Evolutionary conservation across 1,140 invertebrate species (phyloP).

Genomic region (Cyrtorhinus lividipennis): DNA sequence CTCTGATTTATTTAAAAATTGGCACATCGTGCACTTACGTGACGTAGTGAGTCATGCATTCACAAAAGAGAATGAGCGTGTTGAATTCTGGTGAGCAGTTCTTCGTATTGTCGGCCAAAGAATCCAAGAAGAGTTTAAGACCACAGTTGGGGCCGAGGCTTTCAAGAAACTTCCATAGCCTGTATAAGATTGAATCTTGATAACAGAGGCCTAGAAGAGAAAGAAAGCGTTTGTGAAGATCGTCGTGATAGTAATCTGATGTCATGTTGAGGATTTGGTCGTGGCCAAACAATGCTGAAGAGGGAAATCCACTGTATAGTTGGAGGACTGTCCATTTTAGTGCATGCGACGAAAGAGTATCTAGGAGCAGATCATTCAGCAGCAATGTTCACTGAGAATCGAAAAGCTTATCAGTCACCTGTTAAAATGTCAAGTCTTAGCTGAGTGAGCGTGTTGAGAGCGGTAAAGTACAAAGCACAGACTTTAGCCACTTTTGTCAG

Average conservation of each 20-base stretch:
- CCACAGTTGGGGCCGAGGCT: conserved; percentile 78
- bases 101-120: conserved; percentile 63
- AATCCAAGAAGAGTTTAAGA: conserved; percentile 76
- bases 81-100: conserved; percentile 69
- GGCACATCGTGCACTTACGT: conserved; percentile 73
- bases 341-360: too few species aligned
- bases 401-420: conserved; percentile 40
- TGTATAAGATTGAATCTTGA: conserved; percentile 75
- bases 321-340: too few species aligned
- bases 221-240: too few species aligned
- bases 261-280: neutral
- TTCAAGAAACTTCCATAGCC: conserved; percentile 82
- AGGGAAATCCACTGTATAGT: too few species aligned
- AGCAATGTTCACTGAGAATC: too few species aligned
- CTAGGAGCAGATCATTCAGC: too few species aligned
- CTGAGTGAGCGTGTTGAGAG: conserved; percentile 76
- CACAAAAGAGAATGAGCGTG: conserved; percentile 85
- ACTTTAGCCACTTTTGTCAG: conserved; percentile 57
- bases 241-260: neutral
- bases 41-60: conserved; percentile 94
- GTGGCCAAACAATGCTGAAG: too few species aligned
- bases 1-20: too few species aligned
- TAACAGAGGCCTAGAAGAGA: conserved; percentile 67
- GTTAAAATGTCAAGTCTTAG: conserved; percentile 88
- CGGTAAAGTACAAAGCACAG: conserved; percentile 83